Evolutionary conservation across 2,113 vertebrate genomes (phyloP), one percentile per base, ranked within the genome.

Genomic region (Forbesichthys agassizii): DNA sequence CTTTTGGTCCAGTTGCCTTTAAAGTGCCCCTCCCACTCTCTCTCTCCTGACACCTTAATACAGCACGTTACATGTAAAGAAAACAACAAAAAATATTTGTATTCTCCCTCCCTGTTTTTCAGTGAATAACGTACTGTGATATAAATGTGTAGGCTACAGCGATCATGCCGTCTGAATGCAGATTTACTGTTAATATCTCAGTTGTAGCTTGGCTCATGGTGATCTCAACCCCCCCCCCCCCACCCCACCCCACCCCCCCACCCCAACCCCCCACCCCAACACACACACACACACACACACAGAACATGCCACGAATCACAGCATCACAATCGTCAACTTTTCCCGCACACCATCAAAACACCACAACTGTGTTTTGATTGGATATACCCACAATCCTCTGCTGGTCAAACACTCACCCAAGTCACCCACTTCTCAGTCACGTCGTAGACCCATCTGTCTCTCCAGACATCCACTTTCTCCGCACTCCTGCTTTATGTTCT

Each of bases 81-180:
- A 74, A 57, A 71, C 53, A 63, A 77, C 68, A 74, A 73, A 78
- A 83, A 72, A 68, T 71, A 74, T 86, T 88, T 85, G 77, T 78
- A 77, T 79, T 82, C 80, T 81, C 79, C 79, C 83, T 83, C 81
- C 86, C 81, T 84, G 81, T 88, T 89, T 91, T 84, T 83, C 2
- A 88, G 81, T 88, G 77, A 89, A 86, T 78, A 87, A 78, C 64
- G 84, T 91, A 88, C 85, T 88, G 87, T 90, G 87, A 84, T 91
- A 84, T 89, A 27, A 27, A 88, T 84, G 77, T 71, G 72, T 90
- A 84, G 88, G 84, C 82, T 89, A 78, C 86, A 84, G 82, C 85
- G 79, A 75, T 85, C 84, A 86, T 84, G 72, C 87, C 79, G 73
- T 89, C 82, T 83, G 87, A 86, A 84, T 88, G 87, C 83, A 86